Evolutionary conservation across 2,113 vertebrate genomes (phyloP), one percentile per base, ranked within the genome.

Genomic region (Rynchops niger): DNA sequence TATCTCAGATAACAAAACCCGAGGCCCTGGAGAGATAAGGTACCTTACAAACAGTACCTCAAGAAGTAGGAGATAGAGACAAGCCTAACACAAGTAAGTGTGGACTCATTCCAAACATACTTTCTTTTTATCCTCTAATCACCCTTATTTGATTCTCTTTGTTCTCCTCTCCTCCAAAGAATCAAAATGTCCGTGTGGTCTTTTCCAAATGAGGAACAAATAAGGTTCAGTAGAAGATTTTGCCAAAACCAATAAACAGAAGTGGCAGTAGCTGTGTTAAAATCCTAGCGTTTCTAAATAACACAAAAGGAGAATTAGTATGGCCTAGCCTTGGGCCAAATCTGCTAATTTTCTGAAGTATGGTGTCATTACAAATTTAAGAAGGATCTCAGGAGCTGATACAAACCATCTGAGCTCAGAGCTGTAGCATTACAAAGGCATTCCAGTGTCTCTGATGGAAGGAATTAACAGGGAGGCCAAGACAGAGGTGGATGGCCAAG

Each of bases 341-440:
- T 49, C 83, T 89, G 86, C 43, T 94, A 53, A 89, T 95, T 96
- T 94, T 89, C 86, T 86, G 61, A 69, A 69, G 56, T 38, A 3
- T 26, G 3, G 77, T 65, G 81, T 80, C 86, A 94, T 53, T 85
- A n/a, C 50, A 76, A n/a, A 50, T 82, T 70, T 82, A 26, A 63
- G 90, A 85, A 93, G 91, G 82, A 42, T 83, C 76, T 71, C n/a
- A 23, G 86, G 80, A 93, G 63, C 66, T 93, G 95, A 95, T 83
- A 56, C 42, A 82, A 96, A 95, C 92, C 96, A 94, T 91, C 56
- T 91, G 88, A 96, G 71, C 82, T 78, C 25, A 36, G 91, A 77
- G 52, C 47, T 56, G 82, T 53, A 56, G 80, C 49, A 56, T 73
- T 89, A 22, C 70, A 89, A 86, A 87, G 62, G 62, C 81, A 89